A percentile compares a stretch with the other conserved stretches of the same genome.
Conservation (phyloP, 2,797 vertebrate genomes). For the Gouania willdenowi region DNA sequence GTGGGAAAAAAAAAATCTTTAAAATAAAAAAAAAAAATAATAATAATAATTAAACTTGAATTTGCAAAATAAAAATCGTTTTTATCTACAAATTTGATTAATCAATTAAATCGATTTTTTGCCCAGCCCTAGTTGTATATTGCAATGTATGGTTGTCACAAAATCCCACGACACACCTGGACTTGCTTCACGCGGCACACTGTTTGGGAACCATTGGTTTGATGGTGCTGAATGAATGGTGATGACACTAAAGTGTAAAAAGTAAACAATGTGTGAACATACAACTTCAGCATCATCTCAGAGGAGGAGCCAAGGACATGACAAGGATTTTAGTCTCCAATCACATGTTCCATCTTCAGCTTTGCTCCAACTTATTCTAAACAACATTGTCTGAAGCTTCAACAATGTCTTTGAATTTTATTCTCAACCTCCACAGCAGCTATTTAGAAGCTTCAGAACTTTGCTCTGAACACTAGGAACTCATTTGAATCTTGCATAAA, state of each 20-base stretch:
- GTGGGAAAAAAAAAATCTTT: too few species aligned
- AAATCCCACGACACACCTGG: too few species aligned
- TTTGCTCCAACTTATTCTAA: slow-evolving; percentile 17
- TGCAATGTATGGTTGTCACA: too few species aligned
- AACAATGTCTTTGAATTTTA: not conserved
- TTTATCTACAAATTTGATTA: too few species aligned
- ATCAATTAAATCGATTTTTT: too few species aligned
- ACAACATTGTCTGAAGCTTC: slow-evolving; percentile 3
- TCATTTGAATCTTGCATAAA: slow-evolving; percentile 17
- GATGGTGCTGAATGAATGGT: not conserved
- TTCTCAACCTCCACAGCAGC: slow-evolving; percentile 12
- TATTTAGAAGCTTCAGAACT: slow-evolving; percentile 9
- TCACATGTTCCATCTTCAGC: slow-evolving; percentile 65
- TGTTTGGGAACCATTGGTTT: not conserved
- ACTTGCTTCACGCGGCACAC: too few species aligned
- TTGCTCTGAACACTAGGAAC: not conserved
- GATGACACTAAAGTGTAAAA: not conserved
- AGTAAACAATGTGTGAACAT: slow-evolving; percentile 14
- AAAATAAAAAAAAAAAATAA: too few species aligned
- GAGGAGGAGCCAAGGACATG: slow-evolving; percentile 75
- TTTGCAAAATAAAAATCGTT: too few species aligned
- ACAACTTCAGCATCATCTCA: slow-evolving; percentile 46
- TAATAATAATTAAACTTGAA: too few species aligned
- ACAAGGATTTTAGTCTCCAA: slow-evolving; percentile 79
- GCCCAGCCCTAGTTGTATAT: too few species aligned